A percentile compares a stretch with the other conserved stretches of the same genome.
phyloP scores from a whole-genome alignment of 2,113 vertebrate species.

The Pseudopodoces humilis region DNA sequence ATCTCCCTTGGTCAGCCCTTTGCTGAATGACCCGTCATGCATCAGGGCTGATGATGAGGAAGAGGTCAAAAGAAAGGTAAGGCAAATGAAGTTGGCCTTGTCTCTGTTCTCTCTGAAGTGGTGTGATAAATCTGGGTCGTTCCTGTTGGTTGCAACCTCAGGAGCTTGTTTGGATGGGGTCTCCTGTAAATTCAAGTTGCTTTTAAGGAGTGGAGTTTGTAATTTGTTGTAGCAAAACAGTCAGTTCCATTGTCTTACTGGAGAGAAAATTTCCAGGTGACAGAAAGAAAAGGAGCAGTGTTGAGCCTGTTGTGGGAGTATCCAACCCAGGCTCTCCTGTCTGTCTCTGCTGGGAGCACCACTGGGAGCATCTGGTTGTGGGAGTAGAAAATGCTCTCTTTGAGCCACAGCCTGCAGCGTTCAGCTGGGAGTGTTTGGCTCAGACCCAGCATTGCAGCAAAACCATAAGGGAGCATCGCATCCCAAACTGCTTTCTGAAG shows the following conservation, averaged over 20 bases:
- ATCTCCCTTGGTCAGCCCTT: slow-evolving; percentile 91
- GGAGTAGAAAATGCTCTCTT: not conserved
- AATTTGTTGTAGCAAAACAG: not conserved
- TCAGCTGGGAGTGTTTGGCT: slow-evolving; percentile 23
- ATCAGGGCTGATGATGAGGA: slow-evolving; percentile 92
- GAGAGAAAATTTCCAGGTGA: not conserved
- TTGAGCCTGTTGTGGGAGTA: not conserved
- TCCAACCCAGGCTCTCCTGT: not conserved
- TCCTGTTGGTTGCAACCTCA: not conserved
- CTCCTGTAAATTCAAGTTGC: not conserved
- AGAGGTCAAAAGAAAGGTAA: slow-evolving; percentile 91
- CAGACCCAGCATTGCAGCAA: not conserved
- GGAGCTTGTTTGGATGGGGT: not conserved
- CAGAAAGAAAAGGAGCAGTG: not conserved
- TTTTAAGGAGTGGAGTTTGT: not conserved
- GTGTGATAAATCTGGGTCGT: not conserved
- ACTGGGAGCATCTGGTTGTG: not conserved
- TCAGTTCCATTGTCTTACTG: not conserved
- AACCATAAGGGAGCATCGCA: not conserved
- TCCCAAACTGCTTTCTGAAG: not conserved
- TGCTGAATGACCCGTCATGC: slow-evolving; percentile 87
- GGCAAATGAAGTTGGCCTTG: not conserved
- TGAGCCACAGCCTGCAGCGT: not conserved
- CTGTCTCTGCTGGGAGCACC: not conserved
- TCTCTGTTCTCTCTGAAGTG: not conserved